Percentiles rank a stretch among this genome's conserved stretches.
These are phyloP conservation scores for Phalera bucephala DNA, from an alignment of 2,888 invertebrate species.

Conservation along the genomic window DNA sequence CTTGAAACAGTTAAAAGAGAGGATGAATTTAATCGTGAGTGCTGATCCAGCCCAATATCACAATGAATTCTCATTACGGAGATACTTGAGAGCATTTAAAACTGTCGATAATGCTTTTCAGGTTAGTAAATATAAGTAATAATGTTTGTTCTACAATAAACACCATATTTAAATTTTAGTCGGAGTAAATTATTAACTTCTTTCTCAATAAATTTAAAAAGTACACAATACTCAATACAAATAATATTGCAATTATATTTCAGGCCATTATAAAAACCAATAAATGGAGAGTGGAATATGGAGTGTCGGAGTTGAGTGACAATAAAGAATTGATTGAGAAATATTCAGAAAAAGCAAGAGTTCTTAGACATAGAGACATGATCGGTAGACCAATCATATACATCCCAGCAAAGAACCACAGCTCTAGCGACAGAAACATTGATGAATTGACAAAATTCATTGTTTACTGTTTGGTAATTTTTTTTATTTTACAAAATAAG, in stretches of 20 bases:
- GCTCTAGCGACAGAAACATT: slow-evolving; percentile 87
- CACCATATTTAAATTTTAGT: too few relatives aligned
- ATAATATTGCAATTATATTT: slow-evolving; percentile 29
- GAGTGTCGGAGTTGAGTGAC: slow-evolving; percentile 83
- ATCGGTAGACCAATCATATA: slow-evolving; percentile 89
- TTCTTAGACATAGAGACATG: slow-evolving; percentile 88
- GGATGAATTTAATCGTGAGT: slow-evolving; percentile 88
- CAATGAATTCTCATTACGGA: slow-evolving; percentile 87
- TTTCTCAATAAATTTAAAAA: neutral
- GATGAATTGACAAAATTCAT: slow-evolving; percentile 91
- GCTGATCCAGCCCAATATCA: slow-evolving; percentile 90
- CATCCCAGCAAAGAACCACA: slow-evolving; percentile 90
- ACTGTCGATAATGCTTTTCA: slow-evolving; percentile 89
- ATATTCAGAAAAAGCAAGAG: slow-evolving; percentile 86
- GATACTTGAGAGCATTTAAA: slow-evolving; percentile 89
- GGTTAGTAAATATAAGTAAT: slow-evolving; percentile 80
- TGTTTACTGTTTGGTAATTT: slow-evolving; percentile 87
- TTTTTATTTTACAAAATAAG: slow-evolving; percentile 1
- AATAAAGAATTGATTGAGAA: slow-evolving; percentile 80
- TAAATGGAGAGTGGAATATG: slow-evolving; percentile 90
- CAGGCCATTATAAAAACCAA: slow-evolving; percentile 90
- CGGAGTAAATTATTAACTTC: too few relatives aligned
- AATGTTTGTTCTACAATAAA: too few relatives aligned
- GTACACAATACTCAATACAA: too few relatives aligned
- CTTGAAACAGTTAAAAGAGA: slow-evolving; percentile 85